Evolutionary conservation across 2,888 invertebrate genomes (phyloP).

Genomic region (Thumatha senex): DNA sequence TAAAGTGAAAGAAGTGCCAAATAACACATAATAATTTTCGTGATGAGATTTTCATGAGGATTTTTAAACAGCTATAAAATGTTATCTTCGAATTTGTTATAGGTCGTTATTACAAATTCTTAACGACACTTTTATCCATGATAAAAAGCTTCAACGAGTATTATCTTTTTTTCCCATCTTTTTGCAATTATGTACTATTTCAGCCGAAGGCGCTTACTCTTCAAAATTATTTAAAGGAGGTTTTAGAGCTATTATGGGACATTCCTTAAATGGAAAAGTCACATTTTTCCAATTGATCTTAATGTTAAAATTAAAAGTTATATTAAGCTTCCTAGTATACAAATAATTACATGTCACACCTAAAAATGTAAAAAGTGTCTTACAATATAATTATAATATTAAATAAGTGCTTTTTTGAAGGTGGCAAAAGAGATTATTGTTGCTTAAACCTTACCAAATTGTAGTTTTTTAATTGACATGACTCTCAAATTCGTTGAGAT

Average conservation of each 20-base stretch:
- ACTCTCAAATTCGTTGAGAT: too few species aligned
- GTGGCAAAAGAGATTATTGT: too few species aligned
- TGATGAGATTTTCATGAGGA: slow-evolving; percentile 13
- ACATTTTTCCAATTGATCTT: too few species aligned
- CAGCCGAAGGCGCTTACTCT: not conserved
- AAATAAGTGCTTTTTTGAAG: too few species aligned
- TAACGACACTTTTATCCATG: slow-evolving; percentile 33
- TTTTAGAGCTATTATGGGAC: not conserved
- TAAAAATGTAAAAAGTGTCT: too few species aligned
- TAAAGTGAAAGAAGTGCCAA: not conserved
- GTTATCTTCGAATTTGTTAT: slow-evolving; percentile 19
- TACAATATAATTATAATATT: too few species aligned
- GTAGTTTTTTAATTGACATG: too few species aligned
- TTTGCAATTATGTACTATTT: slow-evolving; percentile 5
- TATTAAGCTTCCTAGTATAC: too few species aligned
- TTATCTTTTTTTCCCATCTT: slow-evolving; percentile 17
- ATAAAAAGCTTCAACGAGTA: slow-evolving; percentile 26
- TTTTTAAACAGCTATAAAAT: slow-evolving; percentile 14
- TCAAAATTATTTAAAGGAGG: not conserved
- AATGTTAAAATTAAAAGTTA: too few species aligned
- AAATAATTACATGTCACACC: too few species aligned
- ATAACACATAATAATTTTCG: not conserved
- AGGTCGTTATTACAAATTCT: slow-evolving; percentile 35
- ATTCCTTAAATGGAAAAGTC: too few species aligned
- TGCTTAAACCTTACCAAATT: too few species aligned